Evolutionary conservation across 35 echinoderm and acorn worm genomes (phyloP).

Genomic region (Ophiothrix spiculata): DNA sequence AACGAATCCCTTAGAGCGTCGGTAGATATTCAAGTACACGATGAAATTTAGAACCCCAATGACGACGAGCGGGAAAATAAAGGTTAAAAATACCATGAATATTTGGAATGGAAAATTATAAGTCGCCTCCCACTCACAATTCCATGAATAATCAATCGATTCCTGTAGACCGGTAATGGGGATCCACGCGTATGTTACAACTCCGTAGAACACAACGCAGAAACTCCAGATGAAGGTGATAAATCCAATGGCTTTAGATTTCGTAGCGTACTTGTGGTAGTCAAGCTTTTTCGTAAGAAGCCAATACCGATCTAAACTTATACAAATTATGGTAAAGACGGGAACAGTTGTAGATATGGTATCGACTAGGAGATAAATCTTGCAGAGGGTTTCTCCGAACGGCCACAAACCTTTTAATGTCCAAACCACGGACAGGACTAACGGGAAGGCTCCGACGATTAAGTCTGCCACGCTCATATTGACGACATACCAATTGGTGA

Average conservation of each 20-base stretch:
- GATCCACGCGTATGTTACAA: background rate
- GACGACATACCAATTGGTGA: background rate
- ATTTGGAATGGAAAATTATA: background rate
- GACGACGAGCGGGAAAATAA: background rate
- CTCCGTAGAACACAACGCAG: background rate
- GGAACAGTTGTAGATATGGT: background rate
- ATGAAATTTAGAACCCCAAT: background rate
- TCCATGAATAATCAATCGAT: background rate
- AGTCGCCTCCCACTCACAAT: background rate
- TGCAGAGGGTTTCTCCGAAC: background rate
- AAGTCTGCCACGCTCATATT: conserved; percentile 3
- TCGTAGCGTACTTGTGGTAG: background rate
- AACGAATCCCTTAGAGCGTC: background rate
- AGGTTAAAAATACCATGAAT: background rate
- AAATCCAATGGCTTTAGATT: background rate
- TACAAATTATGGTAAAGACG: background rate
- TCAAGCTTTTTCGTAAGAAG: too few relatives aligned
- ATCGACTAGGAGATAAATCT: background rate
- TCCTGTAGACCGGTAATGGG: background rate
- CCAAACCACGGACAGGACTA: background rate
- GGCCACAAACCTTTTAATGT: background rate
- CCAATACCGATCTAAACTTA: background rate
- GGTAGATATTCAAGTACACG: background rate
- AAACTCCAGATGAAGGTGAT: background rate
- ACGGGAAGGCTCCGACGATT: background rate